Evolutionary conservation across 2,797 vertebrate genomes (phyloP).

Genomic region (Cynodonichthys magdalenae): DNA sequence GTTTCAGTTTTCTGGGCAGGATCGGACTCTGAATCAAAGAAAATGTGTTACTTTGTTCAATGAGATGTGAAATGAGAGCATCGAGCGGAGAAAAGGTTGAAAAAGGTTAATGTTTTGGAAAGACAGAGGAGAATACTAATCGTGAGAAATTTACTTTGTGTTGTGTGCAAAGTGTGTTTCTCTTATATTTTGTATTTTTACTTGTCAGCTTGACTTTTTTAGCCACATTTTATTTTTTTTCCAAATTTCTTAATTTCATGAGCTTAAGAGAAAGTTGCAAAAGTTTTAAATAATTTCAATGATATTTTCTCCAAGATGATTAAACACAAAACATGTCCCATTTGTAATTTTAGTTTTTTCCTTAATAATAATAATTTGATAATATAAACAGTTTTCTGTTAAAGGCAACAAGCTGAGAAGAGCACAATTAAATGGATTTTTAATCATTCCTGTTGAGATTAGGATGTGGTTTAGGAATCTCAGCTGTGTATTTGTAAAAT

Average conservation of each 20-base stretch:
- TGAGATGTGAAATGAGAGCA: neutral
- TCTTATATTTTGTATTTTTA: neutral
- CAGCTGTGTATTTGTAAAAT: neutral
- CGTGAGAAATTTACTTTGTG: neutral
- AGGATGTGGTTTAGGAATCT: neutral
- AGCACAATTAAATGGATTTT: neutral
- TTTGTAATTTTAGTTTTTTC: too few species aligned
- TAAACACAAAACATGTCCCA: neutral
- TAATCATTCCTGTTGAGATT: neutral
- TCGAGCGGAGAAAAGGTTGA: neutral
- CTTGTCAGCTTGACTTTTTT: neutral
- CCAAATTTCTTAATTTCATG: neutral
- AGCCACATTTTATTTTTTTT: neutral
- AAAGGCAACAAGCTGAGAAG: neutral
- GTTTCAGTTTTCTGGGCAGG: neutral
- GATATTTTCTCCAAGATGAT: neutral
- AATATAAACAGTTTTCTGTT: neutral
- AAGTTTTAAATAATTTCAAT: neutral
- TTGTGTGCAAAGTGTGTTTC: too few species aligned
- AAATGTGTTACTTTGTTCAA: neutral
- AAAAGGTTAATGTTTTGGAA: neutral
- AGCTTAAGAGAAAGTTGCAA: neutral
- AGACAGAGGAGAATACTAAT: neutral
- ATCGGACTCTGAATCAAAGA: neutral
- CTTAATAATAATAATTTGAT: neutral